These are phyloP conservation scores for Dryocosmus kuriphilus DNA, from an alignment of 2,888 invertebrate species.

Conservation along the genomic window DNA sequence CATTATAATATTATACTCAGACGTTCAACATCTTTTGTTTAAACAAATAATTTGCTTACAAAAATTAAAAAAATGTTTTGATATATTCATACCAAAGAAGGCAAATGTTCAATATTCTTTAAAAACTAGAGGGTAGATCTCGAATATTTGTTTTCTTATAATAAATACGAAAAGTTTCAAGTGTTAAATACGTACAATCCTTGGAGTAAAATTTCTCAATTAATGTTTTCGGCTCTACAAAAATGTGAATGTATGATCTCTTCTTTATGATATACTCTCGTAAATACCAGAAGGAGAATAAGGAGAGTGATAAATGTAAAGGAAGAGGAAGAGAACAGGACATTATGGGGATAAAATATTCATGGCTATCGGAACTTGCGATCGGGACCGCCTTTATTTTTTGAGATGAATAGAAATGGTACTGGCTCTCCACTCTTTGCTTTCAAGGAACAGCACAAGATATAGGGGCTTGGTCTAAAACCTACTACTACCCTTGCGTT, in stretches of 20 bases:
- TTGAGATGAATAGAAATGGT: slow-evolving; percentile 71
- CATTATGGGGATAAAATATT: slow-evolving; percentile 72
- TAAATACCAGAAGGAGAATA: slow-evolving; percentile 3
- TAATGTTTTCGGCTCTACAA: not conserved
- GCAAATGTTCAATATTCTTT: too few species aligned
- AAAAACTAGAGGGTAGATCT: too few species aligned
- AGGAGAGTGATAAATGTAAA: slow-evolving; percentile 39
- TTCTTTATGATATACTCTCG: not conserved
- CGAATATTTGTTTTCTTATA: too few species aligned
- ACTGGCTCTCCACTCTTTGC: slow-evolving; percentile 48
- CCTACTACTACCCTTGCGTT: slow-evolving; percentile 40
- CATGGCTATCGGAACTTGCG: slow-evolving; percentile 70
- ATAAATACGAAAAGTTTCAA: too few species aligned
- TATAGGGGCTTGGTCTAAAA: slow-evolving; percentile 36
- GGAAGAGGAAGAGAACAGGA: slow-evolving; percentile 47
- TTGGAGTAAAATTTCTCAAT: not conserved
- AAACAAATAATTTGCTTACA: too few species aligned
- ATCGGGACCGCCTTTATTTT: slow-evolving; percentile 72
- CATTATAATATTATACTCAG: too few species aligned
- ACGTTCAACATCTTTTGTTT: too few species aligned
- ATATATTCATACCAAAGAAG: too few species aligned
- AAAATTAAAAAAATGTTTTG: too few species aligned
- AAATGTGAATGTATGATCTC: not conserved
- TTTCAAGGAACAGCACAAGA: slow-evolving; percentile 42
- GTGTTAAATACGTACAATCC: not conserved